phyloP scores from a whole-genome alignment of 2,888 invertebrate genomes.

The Erebia aethiops region DNA sequence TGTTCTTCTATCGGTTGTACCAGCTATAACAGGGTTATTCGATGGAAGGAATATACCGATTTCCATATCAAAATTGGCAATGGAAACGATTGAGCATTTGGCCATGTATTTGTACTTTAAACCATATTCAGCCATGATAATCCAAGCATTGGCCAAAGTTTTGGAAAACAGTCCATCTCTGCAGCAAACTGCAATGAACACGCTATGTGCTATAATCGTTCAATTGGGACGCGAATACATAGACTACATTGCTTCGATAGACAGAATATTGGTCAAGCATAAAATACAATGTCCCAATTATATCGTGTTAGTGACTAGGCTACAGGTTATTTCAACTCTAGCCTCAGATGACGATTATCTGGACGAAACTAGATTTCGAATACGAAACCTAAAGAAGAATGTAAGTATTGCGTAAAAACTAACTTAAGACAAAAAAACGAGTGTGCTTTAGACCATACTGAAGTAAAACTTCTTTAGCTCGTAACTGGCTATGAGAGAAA shows the following conservation, averaged over 20 bases:
- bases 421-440: too few species aligned
- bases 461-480: too few species aligned
- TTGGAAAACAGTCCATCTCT: slow-evolving; percentile 91
- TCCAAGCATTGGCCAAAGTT: slow-evolving; percentile 95
- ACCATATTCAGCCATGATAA: slow-evolving; percentile 95
- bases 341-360: slow-evolving; percentile 90
- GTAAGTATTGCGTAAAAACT: slow-evolving; percentile 60
- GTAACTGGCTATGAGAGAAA: too few species aligned
- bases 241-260: slow-evolving; percentile 96
- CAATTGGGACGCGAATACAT: slow-evolving; percentile 96
- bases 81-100: slow-evolving; percentile 94
- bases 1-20: slow-evolving; percentile 95
- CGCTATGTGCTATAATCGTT: slow-evolving; percentile 92
- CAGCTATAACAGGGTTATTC: slow-evolving; percentile 95
- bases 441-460: too few species aligned
- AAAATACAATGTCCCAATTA: slow-evolving; percentile 90
- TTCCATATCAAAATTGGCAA: slow-evolving; percentile 87
- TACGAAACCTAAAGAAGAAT: slow-evolving; percentile 88
- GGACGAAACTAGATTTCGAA: slow-evolving; percentile 84
- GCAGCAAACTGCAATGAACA: slow-evolving; percentile 92
- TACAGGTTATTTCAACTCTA: slow-evolving; percentile 89
- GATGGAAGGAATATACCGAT: slow-evolving; percentile 93
- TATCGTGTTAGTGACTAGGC: slow-evolving; percentile 89
- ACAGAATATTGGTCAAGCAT: slow-evolving; percentile 91
- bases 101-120: slow-evolving; percentile 95